A percentile compares a stretch with the other conserved stretches of the same genome.
These are phyloP conservation scores for Cuculus canorus DNA, from an alignment of 2,797 vertebrate genomes.

Conservation along the genomic window DNA sequence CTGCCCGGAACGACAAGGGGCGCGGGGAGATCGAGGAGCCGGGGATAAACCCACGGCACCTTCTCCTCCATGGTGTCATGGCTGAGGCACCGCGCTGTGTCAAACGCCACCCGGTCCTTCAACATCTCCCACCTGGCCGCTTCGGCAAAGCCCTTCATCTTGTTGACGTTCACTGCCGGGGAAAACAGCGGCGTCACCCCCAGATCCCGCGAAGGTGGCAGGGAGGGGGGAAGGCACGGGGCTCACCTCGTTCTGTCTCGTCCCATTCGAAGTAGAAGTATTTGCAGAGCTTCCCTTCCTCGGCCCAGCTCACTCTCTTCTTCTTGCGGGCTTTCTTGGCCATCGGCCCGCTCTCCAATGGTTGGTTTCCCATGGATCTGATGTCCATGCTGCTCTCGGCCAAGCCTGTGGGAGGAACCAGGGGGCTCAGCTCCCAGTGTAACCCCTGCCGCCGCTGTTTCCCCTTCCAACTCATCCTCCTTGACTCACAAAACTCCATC, in stretches of 20 bases:
- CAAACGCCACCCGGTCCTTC: slow-evolving; percentile 93
- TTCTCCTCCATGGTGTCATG: slow-evolving; percentile 95
- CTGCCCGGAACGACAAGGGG: slow-evolving; percentile 84
- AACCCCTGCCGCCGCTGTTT: too few relatives aligned
- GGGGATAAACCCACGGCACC: slow-evolving; percentile 86
- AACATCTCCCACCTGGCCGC: slow-evolving; percentile 93
- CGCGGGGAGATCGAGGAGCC: slow-evolving; percentile 78
- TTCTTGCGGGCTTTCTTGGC: background rate
- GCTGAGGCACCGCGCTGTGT: slow-evolving; percentile 91
- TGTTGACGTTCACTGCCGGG: slow-evolving; percentile 91
- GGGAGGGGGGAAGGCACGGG: too few relatives aligned
- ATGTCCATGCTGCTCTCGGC: slow-evolving; percentile 70
- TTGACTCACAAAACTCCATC: slow-evolving; percentile 81
- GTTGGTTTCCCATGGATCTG: background rate
- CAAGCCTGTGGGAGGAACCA: background rate
- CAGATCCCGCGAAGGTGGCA: too few relatives aligned
- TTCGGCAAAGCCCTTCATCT: slow-evolving; percentile 96
- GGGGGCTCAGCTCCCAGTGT: background rate
- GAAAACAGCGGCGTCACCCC: background rate
- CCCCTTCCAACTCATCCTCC: background rate
- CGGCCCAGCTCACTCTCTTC: slow-evolving; percentile 39
- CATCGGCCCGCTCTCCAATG: background rate
- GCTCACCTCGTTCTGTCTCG: slow-evolving; percentile 90
- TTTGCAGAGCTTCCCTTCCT: slow-evolving; percentile 89
- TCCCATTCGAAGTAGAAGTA: slow-evolving; percentile 96